Evolutionary conservation across 2,113 vertebrate genomes (phyloP).

Genomic region (Heloderma charlesbogerti): DNA sequence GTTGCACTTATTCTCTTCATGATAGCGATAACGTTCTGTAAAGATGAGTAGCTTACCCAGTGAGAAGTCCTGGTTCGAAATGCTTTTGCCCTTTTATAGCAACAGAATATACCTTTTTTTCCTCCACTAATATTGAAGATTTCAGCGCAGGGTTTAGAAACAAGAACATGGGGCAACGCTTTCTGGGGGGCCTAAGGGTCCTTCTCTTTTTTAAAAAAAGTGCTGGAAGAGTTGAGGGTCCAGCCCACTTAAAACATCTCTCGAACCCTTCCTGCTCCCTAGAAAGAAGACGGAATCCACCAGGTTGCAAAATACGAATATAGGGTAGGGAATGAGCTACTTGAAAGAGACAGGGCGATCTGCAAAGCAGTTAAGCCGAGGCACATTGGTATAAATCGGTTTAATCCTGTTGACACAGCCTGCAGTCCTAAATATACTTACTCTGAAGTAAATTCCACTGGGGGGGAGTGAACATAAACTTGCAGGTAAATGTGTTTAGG

Average conservation of each 20-base stretch:
- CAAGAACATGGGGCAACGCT: constrained; percentile 19
- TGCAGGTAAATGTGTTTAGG: neutral
- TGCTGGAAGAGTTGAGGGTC: neutral
- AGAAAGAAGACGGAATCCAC: rapidly evolving
- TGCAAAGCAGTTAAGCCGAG: neutral
- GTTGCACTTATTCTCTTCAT: constrained; percentile 52
- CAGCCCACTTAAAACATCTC: neutral
- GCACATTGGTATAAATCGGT: neutral
- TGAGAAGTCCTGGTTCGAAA: neutral
- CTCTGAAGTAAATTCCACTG: constrained; percentile 7
- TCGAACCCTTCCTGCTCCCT: neutral
- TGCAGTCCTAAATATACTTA: neutral
- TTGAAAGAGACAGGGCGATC: neutral
- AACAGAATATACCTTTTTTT: neutral
- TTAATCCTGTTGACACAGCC: neutral
- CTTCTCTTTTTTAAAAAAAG: neutral
- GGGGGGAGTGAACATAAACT: neutral
- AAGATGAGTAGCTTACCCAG: constrained; percentile 31
- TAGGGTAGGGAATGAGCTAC: neutral
- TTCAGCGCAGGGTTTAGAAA: neutral
- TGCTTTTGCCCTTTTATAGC: neutral
- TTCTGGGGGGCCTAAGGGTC: neutral
- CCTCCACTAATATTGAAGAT: constrained; percentile 30
- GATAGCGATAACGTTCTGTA: constrained; percentile 23
- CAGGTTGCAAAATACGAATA: neutral